Evolutionary conservation across 2,113 vertebrate species (phyloP), one percentile per base, ranked within the genome.

Genomic region (Notiomystis cincta): DNA sequence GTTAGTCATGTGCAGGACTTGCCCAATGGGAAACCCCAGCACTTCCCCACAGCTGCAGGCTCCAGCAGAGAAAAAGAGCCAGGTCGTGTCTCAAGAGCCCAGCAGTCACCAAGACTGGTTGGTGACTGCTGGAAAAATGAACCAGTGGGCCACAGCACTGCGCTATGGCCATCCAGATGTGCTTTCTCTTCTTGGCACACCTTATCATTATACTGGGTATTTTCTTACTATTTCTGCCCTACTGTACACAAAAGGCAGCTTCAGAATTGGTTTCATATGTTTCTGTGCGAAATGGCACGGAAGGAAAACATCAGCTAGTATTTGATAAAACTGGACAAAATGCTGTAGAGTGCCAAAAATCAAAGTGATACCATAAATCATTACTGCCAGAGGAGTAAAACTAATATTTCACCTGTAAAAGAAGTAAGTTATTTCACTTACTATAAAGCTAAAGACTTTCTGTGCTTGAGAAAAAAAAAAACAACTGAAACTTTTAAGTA

Each of bases 131-230:
- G 5, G 18, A 47, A 30, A 28, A 42, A 64, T 14, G 16, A 80
- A 80, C 8, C 5, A 5, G 15, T 60, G 76, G 62, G n/a, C 40
- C 4, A 4, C 3, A 8, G 15, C 33, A n/a, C 33, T 45, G 48
- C 0, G 0, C 45, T 53, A 8, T 21, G 38, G 22, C 57, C 19
- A 22, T 1, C 3, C 14, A 35, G 13, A 78, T 57, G 6, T 23
- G 28, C 18, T 31, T 57, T 42, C 51, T 67, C 66, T 86, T 77
- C 65, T 53, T 58, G 40, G 18, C 22, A 70, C 33, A 79, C 24
- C 57, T 85, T 45, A 31, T 15, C 22, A 57, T 53, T 89, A 24
- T 20, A 42, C 15, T 18, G 27, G 37, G 16, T 33, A 57, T 93
- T 82, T 95, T 70, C 54, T 70, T 77, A 48, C 2, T 4, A 16